Base-by-base conservation (phyloP, 30 jellyfish, hydroid and myxozoan species). In the Turritopsis dohrnii region DNA sequence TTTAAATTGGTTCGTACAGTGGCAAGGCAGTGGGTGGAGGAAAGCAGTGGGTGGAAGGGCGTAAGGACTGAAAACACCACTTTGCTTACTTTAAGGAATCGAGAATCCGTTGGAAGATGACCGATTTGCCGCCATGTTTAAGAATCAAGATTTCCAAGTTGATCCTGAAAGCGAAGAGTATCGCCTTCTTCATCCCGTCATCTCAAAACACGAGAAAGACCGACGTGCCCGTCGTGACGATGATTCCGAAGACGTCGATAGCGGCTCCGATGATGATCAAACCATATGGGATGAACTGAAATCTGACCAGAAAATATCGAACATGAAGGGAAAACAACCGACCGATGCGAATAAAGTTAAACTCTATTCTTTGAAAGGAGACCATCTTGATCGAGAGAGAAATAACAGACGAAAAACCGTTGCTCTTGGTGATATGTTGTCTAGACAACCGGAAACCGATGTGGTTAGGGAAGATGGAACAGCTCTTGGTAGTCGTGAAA, bases 121-220 rank as follows among this genome's bases (percentile, higher is more conserved):
- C n/a, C 90, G 99, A 31, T 95, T 95, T 86, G 88, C 92, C 8
- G 95, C 97, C 26, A 28, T 95, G 87, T 95, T 95, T 77, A 89
- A 79, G 74, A 86, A 95, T 71, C 95, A 92, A 25, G 97, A 95
- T 74, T 95, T 88, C 84, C 96, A 95, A 83, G 96, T 95, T 74
- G 98, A 95, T 77, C 91, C 88, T 72, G 98, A 90, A 28, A 90
- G 97, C 80, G 99, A 95, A 71, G 96, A 89, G 81, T 94, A 79
- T 74, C 82, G 79, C 71, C 85, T 88, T 85, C 95, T 94, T 65
- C 99, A 94, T 80, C 99, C 99, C 0, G 99, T 94, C 54, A 41
- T 94, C 23, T 94, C 99, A 71, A 94, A 94, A 74, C 92, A 89
- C 66, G 99, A 94, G 20, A 86, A 86, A 72, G 93, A 54, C 23